Evolutionary conservation across 2,797 vertebrate genomes (phyloP), one percentile per base, ranked within the genome.

Genomic region (Acanthornis magna): DNA sequence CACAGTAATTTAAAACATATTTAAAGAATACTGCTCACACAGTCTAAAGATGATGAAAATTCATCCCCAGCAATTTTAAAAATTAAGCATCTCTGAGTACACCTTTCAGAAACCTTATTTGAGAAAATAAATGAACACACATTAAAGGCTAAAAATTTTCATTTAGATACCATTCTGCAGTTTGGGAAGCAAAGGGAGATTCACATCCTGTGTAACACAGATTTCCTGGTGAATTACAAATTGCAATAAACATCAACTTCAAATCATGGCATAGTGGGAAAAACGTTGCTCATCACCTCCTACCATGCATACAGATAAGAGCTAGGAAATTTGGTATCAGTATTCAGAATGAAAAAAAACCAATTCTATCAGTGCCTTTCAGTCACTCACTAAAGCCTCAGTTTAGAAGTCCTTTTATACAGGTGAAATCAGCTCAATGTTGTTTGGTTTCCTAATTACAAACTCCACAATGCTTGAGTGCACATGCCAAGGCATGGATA

Each of bases 171-270:
- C 8, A 17, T 19, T 55, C 55, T 73, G 51, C 5, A 22, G 11
- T 32, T 23, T 23, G 21, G 60, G 9, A 80, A 84, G 48, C 32
- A 88, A 36, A 45, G 3, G 2, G 10, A 45, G 8, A 70, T 50
- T 34, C 55, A 58, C 10, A 71, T 11, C 3, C 27, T 2, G 0
- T 5, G 3, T 21, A 25, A 66, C 1, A 3, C 19, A 53, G 34
- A 84, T 45, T 45, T 92, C 12, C 17, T 57, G 32, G 7, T 62
- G 8, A 68, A 70, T 48, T 65, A 61, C 18, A 19, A 17, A 53
- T 16, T 61, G 9, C 26, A 73, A 19, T 13, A 57, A 50, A 45
- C 25, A 88, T 0, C 2, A 32, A 16, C 58, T 67, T 77, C 16
- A 77, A 26, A 58, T 11, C 21, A 25, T 3, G 4, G 16, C 23